Percentiles rank a stretch among this genome's conserved stretches.
These are phyloP conservation scores for Hanleya hanleyi DNA, from an alignment of 2,888 invertebrate genomes.

Conservation along the genomic window DNA sequence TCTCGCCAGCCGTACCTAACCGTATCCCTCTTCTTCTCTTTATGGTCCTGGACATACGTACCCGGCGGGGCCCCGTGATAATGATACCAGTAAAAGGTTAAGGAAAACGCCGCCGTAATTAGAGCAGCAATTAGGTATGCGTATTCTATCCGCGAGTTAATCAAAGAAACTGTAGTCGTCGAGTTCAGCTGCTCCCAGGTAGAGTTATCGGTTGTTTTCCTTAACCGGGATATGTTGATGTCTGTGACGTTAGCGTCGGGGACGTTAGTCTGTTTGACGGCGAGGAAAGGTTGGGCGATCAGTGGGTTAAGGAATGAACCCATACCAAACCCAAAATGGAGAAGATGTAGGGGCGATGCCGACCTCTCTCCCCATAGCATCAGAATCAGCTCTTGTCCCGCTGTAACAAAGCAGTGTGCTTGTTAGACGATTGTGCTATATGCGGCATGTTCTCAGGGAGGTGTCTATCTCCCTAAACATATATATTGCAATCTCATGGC, in stretches of 20 bases:
- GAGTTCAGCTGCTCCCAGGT: not conserved
- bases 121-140: constrained; percentile 44
- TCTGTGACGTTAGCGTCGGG: constrained; percentile 7
- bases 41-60: not conserved
- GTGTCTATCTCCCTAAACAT: no score
- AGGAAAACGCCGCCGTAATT: constrained; percentile 31
- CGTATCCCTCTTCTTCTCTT: not conserved
- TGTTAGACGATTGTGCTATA: no score
- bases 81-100: constrained; percentile 43
- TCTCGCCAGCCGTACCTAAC: not conserved
- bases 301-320: constrained; percentile 56
- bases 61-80: constrained; percentile 11
- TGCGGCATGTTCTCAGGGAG: no score
- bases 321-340: constrained; percentile 58
- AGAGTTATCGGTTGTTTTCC: constrained; percentile 2
- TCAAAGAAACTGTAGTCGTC: constrained; percentile 20
- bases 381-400: constrained; percentile 50
- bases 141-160: constrained; percentile 47
- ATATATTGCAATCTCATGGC: no score
- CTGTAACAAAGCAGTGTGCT: constrained; percentile 46
- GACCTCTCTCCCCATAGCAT: constrained; percentile 54
- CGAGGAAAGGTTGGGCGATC: constrained; percentile 53
- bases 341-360: constrained; percentile 51
- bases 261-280: no score
- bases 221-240: no score